These are phyloP conservation scores for Circaetus gallicus DNA, from an alignment of 2,113 vertebrate genomes.

Conservation along the genomic window DNA sequence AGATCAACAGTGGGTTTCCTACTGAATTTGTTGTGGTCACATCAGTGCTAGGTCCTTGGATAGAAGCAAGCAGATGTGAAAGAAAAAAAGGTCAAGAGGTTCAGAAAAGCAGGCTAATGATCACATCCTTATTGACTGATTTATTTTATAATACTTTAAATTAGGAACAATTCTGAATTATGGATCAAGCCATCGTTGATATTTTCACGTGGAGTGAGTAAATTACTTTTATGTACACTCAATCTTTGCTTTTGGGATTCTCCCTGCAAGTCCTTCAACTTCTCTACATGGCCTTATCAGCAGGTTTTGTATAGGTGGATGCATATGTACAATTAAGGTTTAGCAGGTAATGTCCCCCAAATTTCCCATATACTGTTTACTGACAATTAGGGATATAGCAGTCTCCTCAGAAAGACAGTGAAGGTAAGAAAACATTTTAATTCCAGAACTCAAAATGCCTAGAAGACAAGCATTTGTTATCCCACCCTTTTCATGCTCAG, in stretches of 20 bases:
- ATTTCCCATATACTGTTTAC: not conserved
- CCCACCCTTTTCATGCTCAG: not conserved
- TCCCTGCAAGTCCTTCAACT: not conserved
- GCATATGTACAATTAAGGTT: not conserved
- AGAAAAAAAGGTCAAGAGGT: not conserved
- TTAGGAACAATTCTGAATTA: not conserved
- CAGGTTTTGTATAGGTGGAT: not conserved
- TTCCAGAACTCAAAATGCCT: not conserved
- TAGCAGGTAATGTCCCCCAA: not conserved
- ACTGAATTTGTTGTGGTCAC: not conserved
- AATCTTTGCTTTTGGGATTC: not conserved
- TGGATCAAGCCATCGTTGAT: not conserved
- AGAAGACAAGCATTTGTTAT: not conserved
- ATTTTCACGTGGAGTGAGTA: not conserved
- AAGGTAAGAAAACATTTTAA: not conserved
- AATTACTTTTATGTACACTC: not conserved
- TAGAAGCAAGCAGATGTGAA: not conserved
- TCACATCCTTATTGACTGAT: not conserved
- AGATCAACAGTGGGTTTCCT: not conserved
- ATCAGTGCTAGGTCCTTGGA: not conserved
- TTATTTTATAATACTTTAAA: not conserved
- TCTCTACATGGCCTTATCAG: not conserved
- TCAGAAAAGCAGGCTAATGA: not conserved
- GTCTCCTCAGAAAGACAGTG: not conserved
- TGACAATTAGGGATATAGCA: not conserved